These are phyloP conservation scores for Ariopsis seemanni DNA, from an alignment of 2,113 vertebrate genomes.

Conservation along the genomic window DNA sequence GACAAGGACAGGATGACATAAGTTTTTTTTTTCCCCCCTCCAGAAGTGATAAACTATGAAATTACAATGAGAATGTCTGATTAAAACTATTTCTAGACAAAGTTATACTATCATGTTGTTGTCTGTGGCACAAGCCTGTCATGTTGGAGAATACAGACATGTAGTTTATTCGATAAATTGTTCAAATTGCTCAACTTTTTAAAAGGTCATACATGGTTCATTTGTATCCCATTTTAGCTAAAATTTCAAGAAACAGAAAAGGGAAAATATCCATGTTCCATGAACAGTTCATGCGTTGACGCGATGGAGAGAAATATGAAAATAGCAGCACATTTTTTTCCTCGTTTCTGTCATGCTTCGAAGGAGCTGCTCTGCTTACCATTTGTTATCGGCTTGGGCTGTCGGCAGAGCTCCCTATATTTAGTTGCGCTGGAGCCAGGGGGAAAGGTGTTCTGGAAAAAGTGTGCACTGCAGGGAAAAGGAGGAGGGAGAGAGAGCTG, in stretches of 20 bases:
- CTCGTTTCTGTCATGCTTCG: constrained; percentile 27
- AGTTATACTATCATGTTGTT: neutral
- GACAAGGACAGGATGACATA: neutral
- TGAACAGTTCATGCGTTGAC: neutral
- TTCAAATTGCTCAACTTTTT: neutral
- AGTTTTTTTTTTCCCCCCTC: no score
- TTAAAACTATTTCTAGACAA: neutral
- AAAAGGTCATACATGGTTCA: neutral
- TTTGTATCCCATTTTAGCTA: neutral
- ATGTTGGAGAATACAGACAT: neutral
- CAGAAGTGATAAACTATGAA: neutral
- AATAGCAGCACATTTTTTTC: constrained; percentile 36
- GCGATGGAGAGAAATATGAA: constrained; percentile 30
- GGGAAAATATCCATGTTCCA: constrained; percentile 3
- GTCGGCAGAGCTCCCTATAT: constrained; percentile 72
- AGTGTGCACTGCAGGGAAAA: constrained; percentile 16
- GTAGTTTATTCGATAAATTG: neutral
- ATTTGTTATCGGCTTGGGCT: constrained; percentile 67
- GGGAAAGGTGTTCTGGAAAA: constrained; percentile 67
- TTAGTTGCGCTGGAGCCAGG: constrained; percentile 65
- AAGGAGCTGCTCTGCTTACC: constrained; percentile 57
- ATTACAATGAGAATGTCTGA: neutral
- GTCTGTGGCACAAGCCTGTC: no score
- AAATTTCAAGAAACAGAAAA: neutral
- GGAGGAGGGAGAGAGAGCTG: constrained; percentile 15